Percentiles rank a stretch among this genome's conserved stretches.
Evolutionary conservation across 2,113 vertebrate species (phyloP).

Genomic region (Cranoglanis bouderius): DNA sequence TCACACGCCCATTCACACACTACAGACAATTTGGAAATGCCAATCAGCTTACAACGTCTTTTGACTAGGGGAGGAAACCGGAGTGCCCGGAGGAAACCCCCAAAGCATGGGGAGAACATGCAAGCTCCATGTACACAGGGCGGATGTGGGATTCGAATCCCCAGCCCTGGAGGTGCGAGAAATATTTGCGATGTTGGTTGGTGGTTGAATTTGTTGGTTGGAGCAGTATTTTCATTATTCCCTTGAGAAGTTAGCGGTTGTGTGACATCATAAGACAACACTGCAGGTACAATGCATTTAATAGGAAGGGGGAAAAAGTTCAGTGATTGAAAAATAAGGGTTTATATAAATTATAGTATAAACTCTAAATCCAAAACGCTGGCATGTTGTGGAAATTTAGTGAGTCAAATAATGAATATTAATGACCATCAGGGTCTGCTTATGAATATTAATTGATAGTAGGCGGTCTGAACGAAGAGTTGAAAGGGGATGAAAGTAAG

Average conservation of each 20-base stretch:
- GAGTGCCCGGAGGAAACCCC: too few species aligned
- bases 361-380: background rate
- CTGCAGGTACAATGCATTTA: background rate
- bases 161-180: too few species aligned
- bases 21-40: too few species aligned
- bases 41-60: too few species aligned
- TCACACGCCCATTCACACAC: too few species aligned
- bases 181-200: background rate
- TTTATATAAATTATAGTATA: background rate
- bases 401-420: background rate
- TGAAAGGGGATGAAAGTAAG: conserved; percentile 3
- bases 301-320: background rate
- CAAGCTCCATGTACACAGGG: too few species aligned
- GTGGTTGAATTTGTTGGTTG: background rate
- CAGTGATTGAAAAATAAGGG: too few species aligned
- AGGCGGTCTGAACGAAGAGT: background rate
- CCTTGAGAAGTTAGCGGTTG: background rate
- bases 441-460: conserved; percentile 5
- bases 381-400: background rate
- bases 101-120: too few species aligned
- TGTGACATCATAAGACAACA: background rate
- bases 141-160: too few species aligned
- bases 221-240: background rate
- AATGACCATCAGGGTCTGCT: background rate
- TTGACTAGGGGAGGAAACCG: too few species aligned